Evolutionary conservation across 2,888 invertebrate genomes (phyloP).

Genomic region (Thumatha senex): DNA sequence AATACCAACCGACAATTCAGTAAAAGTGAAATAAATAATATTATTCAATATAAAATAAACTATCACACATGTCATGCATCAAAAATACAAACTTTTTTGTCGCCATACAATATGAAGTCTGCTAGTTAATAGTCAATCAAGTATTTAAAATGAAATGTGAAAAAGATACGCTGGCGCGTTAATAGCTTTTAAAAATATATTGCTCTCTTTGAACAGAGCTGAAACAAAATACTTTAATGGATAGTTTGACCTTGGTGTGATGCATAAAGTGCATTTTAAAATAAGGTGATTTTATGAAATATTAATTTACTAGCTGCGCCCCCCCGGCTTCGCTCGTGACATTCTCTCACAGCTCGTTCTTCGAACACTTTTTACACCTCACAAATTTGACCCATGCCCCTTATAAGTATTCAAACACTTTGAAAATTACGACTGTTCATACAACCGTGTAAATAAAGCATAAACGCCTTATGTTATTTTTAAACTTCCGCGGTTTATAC

Average conservation of each 20-base stretch:
- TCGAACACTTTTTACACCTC: no score
- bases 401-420: no score
- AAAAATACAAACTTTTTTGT: neutral
- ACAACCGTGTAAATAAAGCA: no score
- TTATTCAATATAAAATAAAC: neutral
- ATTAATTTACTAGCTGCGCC: no score
- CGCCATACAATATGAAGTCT: neutral
- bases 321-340: no score
- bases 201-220: conserved; percentile 46
- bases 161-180: conserved; percentile 37
- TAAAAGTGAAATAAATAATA: no score
- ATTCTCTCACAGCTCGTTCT: no score
- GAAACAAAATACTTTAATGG: conserved; percentile 62
- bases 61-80: neutral
- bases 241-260: conserved; percentile 37
- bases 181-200: conserved; percentile 62
- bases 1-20: no score
- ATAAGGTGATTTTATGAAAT: neutral
- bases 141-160: conserved; percentile 38
- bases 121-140: conserved; percentile 41
- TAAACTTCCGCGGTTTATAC: no score
- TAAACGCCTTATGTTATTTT: no score
- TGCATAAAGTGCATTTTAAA: conserved; percentile 29
- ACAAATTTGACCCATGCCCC: no score
- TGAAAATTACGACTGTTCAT: no score